Evolutionary conservation across 2,888 invertebrate species (phyloP), one percentile per base, ranked within the genome.

Genomic region (Acronicta psi): DNA sequence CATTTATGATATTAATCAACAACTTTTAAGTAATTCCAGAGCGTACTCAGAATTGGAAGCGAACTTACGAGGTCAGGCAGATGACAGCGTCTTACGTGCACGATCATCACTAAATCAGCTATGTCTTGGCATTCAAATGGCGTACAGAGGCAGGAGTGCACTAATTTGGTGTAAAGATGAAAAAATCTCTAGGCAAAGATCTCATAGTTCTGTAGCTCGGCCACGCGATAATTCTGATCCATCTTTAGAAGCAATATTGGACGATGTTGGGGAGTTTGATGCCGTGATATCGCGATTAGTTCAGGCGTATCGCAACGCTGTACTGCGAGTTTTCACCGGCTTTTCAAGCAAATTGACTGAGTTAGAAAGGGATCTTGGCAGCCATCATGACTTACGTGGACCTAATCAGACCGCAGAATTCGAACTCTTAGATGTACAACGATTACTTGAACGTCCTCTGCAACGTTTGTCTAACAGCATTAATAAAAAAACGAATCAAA

Each of bases 1-100:
- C 18, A 84, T 85, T n/a, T 91, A 88, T 66, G 88, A 87, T 51
- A 82, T 90, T 6, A 93, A 93, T 74, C 90, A 92, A 64, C 92
- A 93, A 66, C 71, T 92, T 38, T 52, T 92, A 18, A 90, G 90
- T 73, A 93, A 93, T 66, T 79, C 62, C 9, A 82, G 88, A 68
- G 89, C 90, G 8, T 91, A 88, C 63, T 64, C 72, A 2, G 89
- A 92, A 53, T 69, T 93, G 40, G 90, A 89, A 65, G 83, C 81
- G 14, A 82, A 86, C 52, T 73, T 93, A 58, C 81, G 79, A 23
- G 62, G 76, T 36, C 84, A 90, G 56, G 84, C 86, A 3, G 85
- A 89, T 51, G 84, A 85, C 57, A 75, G 59, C 44, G 51, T 87
- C 16, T 58, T 82, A 10, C 75, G 65, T 54, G 81, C 84, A 2